Evolutionary conservation across 2,888 invertebrate genomes (phyloP), one percentile per base, ranked within the genome.

Genomic region (Rugalucina vietnamica): DNA sequence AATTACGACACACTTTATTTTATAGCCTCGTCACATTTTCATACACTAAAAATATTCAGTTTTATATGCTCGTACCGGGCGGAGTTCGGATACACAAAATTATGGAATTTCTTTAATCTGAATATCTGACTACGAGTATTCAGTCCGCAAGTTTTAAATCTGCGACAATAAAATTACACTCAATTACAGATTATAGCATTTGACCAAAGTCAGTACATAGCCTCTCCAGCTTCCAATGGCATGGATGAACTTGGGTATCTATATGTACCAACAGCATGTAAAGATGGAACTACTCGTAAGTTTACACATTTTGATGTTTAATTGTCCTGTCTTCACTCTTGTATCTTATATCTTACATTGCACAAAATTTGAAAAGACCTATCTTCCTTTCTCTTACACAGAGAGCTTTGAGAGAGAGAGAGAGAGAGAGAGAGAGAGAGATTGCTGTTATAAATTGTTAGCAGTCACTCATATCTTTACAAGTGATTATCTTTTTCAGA

Each of bases 231-330:
- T 0, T 85, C 76, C 36, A 88, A 89, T 72, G 88, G 91, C 32
- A 87, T 91, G 85, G 91, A 90, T 75, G 79, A 54, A 21, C 77
- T 60, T 10, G 91, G 90, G 3, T 90, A 89, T 73, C 72, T 89
- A 5, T 91, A 90, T 69, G 85, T 90, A 21, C 90, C 91, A 5
- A 78, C 89, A 12, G 85, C 82, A 3, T 90, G 90, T 75, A 34
- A 49, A 37, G 76, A 83, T 73, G 89, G 86, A 78, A 34, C 82
- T n/a, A n/a, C n/a, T n/a, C n/a, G n/a, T n/a, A n/a, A 32, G 70
- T 29, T 57, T 78, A 86, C 86, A 70, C 50, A 81, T 72, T 34
- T 54, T 39, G n/a, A 18, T 49, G 50, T 49, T 18, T 14, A 14
- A 49, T 49, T 18, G 50, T n/a, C n/a, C n/a, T n/a, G n/a, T n/a